Evolutionary conservation across 2,797 vertebrate genomes (phyloP), one percentile per base, ranked within the genome.

Genomic region (Sebastes minor): DNA sequence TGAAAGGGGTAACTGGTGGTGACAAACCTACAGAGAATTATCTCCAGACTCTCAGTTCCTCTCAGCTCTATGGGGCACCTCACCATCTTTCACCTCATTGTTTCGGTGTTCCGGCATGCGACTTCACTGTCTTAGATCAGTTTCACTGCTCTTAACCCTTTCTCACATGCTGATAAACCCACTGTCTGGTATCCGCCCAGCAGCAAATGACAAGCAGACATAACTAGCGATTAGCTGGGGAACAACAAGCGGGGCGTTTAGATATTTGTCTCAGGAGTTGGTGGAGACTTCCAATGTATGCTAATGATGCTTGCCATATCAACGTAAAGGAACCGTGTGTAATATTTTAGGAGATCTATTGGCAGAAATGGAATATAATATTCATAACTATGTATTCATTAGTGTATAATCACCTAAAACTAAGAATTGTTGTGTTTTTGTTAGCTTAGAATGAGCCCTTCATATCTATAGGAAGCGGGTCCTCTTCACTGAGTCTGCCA

Each of bases 11-110:
- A 22, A 76, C 25, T 62, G 7, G 35, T 27, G 53, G 30, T 52
- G 28, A 66, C 67, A 62, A 81, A 76, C 67, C 85, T 66, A 70
- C 79, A 76, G 83, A 65, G 38, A 81, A 42, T 27, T 4, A 55
- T 55, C 55, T 63, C 49, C 66, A 78, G 68, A 84, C 35, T 77
- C n/a, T 66, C 5, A 71, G n/a, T 82, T 86, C 72, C 73, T 30
- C 3, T 76, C 42, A 27, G 42, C 14, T 18, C 22, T 14, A 25
- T 27, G 18, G 13, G 79, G 18, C 52, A 46, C 59, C 18, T 81
- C 46, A 56, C 27, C 38, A 27, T 70, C 35, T 75, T 66, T 78
- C 8, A 18, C 27, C 74, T 63, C 66, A 25, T 5, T 73, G 74
- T 77, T 78, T 84, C 66, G 56, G 83, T 80, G 82, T 88, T 71